These are phyloP conservation scores for Eolophus roseicapilla DNA, from an alignment of 2,113 vertebrate genomes.

Conservation along the genomic window DNA sequence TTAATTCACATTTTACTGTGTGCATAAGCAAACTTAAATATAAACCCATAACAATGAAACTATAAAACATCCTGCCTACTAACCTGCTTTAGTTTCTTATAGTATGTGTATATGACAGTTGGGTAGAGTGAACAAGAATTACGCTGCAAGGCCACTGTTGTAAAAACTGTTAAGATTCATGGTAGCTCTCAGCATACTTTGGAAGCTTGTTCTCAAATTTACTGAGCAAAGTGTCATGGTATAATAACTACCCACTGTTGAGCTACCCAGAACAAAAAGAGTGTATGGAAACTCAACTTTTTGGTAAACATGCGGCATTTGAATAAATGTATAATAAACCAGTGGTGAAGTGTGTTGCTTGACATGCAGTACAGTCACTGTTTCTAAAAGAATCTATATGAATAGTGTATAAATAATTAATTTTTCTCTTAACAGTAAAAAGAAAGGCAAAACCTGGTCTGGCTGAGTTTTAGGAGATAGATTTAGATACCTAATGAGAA, in stretches of 20 bases:
- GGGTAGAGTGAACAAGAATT: neutral
- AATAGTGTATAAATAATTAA: neutral
- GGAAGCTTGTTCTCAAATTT: neutral
- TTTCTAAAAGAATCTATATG: neutral
- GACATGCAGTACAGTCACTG: too few relatives aligned
- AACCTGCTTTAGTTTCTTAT: neutral
- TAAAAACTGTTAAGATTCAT: neutral
- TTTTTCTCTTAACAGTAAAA: neutral
- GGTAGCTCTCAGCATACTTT: neutral
- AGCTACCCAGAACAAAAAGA: neutral
- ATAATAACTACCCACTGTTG: neutral
- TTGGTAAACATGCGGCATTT: neutral
- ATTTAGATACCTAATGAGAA: neutral
- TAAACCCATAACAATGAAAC: neutral
- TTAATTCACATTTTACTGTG: neutral
- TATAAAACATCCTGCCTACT: neutral
- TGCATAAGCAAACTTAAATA: neutral
- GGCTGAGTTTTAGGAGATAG: neutral
- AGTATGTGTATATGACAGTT: neutral
- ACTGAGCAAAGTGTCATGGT: neutral
- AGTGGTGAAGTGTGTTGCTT: neutral
- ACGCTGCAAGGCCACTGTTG: neutral
- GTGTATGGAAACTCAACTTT: neutral
- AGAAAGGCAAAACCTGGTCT: neutral
- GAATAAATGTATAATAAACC: neutral